Base-by-base conservation (phyloP, 2,797 vertebrate species). In the Leptoclinus maculatus region DNA sequence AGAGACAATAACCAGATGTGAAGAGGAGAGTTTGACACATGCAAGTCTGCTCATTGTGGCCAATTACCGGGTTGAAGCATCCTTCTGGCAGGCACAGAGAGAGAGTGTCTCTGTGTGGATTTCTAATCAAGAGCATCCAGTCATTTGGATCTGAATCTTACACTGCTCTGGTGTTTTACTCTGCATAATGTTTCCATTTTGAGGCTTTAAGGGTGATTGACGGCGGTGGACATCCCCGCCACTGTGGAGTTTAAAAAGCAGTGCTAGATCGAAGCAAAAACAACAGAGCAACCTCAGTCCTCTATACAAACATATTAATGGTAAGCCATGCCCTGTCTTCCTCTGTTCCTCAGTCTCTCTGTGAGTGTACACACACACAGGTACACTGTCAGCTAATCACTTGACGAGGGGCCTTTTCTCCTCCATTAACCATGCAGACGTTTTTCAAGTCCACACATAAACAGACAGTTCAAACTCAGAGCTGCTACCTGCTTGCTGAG, bases 21-120 rank as follows among this genome's bases (percentile, higher is more conserved):
- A 86, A 81, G 83, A 83, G 66, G 85, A 85, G 81, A 89, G 84
- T 73, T 87, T 90, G 88, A 89, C 91, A 87, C 75, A 77, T 87
- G 78, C 85, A 89, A 85, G 86, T 89, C 86, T 90, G 88, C 78
- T 91, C 82, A 84, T 82, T 86, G 89, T 82, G 85, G 84, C 90
- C 85, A 92, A 92, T 92, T 94, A 93, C 83, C 81, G 75, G 89
- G 89, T 89, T 88, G 89, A 89, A 85, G 76, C 83, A 89, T 90
- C 76, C 80, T 51, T 69, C 75, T 76, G 83, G 76, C 80, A 85
- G 81, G 70, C 82, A 72, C 51, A 16, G 19, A 79, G 38, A 64
- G 63, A 71, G 64, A 71, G 56, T 63, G 59, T 76, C 78, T 59
- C 66, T 69, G 60, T 5, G 49, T 71, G 67, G 4, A 45, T 80